phyloP scores from a whole-genome alignment of 2,888 invertebrate genomes.

The Dascillus cervinus region DNA sequence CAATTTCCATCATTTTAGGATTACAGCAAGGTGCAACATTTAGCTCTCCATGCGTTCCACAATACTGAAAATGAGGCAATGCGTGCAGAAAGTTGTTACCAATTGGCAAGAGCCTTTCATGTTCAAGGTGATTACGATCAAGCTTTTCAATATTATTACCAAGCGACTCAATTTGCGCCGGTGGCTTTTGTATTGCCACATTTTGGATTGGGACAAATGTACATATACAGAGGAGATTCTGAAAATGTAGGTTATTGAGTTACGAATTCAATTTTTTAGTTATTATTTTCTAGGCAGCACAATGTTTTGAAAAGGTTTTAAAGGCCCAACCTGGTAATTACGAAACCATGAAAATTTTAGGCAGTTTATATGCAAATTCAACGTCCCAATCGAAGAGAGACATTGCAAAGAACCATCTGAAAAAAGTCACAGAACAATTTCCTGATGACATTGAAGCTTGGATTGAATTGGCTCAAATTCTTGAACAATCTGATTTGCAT shows the following conservation, averaged over 20 bases:
- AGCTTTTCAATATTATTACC: conserved; percentile 98
- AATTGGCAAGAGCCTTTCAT: conserved; percentile 92
- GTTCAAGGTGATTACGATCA: conserved; percentile 93
- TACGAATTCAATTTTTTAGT: neutral
- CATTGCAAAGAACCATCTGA: conserved; percentile 86
- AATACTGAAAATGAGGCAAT: conserved; percentile 99
- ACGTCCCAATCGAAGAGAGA: conserved; percentile 84
- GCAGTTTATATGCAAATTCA: conserved; percentile 90
- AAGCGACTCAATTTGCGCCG: conserved; percentile 96
- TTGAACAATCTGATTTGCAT: conserved; percentile 88
- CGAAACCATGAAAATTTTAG: conserved; percentile 99
- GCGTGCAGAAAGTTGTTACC: conserved; percentile 98
- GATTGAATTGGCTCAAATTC: conserved; percentile 97
- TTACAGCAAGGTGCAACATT: conserved; percentile 90
- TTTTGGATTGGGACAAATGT: conserved; percentile 99
- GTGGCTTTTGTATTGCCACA: conserved; percentile 92
- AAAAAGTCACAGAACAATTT: conserved; percentile 93
- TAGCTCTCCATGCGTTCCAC: conserved; percentile 95
- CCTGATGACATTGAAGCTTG: conserved; percentile 99
- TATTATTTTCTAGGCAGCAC: conserved; percentile 65
- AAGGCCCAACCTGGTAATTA: conserved; percentile 97
- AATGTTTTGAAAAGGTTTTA: conserved; percentile 97
- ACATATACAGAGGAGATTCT: conserved; percentile 91
- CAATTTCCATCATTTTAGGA: conserved; percentile 49
- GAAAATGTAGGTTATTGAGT: conserved; percentile 79